Evolutionary conservation across 1,140 invertebrate species (phyloP), one percentile per base, ranked within the genome.

Genomic region (Cydia strobilella): DNA sequence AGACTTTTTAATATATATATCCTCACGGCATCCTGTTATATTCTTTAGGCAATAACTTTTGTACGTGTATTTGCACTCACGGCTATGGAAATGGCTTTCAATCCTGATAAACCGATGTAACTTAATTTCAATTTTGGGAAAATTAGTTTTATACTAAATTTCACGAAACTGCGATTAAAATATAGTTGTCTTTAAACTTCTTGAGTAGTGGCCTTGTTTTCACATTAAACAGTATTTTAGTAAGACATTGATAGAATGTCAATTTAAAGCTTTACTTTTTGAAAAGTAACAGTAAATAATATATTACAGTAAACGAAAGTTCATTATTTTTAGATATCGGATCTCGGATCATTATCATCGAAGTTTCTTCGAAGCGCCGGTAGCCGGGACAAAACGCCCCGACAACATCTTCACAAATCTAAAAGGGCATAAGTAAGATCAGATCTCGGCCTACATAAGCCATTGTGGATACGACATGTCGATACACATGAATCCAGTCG

Each of bases 321-420:
- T 59, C 54, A 59, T 59, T 23, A 59, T 59, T 59, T 59, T 23
- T 59, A 59, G 54, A 59, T 59, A 59, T 59, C 54, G 54, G 20
- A 59, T 59, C 54, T 59, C 54, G 54, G 54, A 59, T 59, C 54
- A 59, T 59, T 59, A 59, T 59, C 54, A 59, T 59, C 54, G 54
- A 59, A 23, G 54, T 59, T 59, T 59, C 54, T 59, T 59, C 54
- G 54, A 59, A 59, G 54, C 54, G 54, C 54, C 54, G 54, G 54
- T 59, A 59, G 54, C 54, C 10, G 18, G 20, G 54, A 59, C 54
- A 59, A 59, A 59, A 59, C 54, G 54, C 20, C 54, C 20, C 54
- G 20, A 59, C 54, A 20, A 59, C 54, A 59, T 59, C 20, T 20
- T 23, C 9, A 23, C 20, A 20, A 10, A 20, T 54, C 51, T 12